A percentile compares a stretch with the other conserved stretches of the same genome.
Evolutionary conservation across 2,113 vertebrate genomes (phyloP).

Genomic region (Agapornis roseicollis): DNA sequence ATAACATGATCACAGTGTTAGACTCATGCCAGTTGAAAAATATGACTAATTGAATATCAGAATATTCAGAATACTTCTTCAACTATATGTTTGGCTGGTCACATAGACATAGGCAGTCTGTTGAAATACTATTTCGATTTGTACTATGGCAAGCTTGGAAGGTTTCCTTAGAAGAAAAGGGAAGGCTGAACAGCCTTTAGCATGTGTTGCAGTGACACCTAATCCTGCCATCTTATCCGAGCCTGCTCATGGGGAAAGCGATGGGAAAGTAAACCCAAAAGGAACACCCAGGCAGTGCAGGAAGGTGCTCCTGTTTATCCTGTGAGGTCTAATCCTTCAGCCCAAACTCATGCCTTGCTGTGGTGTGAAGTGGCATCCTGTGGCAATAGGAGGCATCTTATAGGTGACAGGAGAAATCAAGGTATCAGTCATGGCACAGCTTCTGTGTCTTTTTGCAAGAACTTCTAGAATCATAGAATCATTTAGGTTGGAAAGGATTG

Average conservation of each 20-base stretch:
- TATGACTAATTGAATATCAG: constrained; percentile 61
- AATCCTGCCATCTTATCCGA: not conserved
- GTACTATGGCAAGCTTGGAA: not conserved
- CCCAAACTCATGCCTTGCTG: fast-evolving
- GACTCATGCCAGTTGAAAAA: constrained; percentile 23
- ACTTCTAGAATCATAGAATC: not conserved
- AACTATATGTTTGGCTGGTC: constrained; percentile 32
- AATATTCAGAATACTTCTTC: constrained; percentile 51
- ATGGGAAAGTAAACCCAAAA: not conserved
- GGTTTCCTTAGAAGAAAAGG: not conserved
- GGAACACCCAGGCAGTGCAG: not conserved
- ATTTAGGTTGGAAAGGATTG: not conserved
- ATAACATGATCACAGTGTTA: constrained; percentile 43
- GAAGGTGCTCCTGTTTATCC: not conserved
- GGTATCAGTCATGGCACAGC: fast-evolving
- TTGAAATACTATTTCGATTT: constrained; percentile 15
- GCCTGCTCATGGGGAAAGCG: not conserved
- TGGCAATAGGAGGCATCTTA: not conserved
- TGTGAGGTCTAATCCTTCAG: not conserved
- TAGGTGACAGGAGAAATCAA: not conserved
- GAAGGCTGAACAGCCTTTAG: not conserved
- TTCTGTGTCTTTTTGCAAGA: not conserved
- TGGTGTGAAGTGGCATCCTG: fast-evolving
- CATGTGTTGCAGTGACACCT: not conserved
- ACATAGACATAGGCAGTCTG: not conserved